Evolutionary conservation across 2,888 invertebrate genomes (phyloP).

Genomic region (Melanotus villosus): DNA sequence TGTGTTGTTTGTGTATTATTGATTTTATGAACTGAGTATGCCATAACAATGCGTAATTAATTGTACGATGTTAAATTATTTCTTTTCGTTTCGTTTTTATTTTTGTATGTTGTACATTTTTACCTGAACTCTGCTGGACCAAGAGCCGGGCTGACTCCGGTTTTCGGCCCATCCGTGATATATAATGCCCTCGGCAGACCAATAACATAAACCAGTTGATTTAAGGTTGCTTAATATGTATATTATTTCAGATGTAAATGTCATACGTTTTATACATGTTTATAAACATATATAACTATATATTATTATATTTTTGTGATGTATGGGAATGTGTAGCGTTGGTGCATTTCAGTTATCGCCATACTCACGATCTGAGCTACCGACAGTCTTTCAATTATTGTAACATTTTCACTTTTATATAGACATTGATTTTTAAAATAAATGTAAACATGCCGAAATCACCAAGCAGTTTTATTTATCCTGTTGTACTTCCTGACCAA

Average conservation of each 20-base stretch:
- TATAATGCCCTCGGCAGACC: constrained; percentile 65
- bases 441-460: constrained; percentile 68
- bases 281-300: constrained; percentile 62
- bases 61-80: constrained; percentile 45
- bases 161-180: constrained; percentile 62
- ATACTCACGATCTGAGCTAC: constrained; percentile 67
- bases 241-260: constrained; percentile 65
- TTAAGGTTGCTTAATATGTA: constrained; percentile 64
- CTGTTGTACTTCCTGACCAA: not conserved
- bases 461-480: constrained; percentile 32
- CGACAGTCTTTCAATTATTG: constrained; percentile 67
- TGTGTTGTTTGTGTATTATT: constrained; percentile 55
- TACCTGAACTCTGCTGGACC: constrained; percentile 67
- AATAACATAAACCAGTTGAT: constrained; percentile 60
- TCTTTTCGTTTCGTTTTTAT: constrained; percentile 53
- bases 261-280: constrained; percentile 67
- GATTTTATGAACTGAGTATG: constrained; percentile 56
- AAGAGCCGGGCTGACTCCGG: constrained; percentile 57
- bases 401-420: constrained; percentile 70
- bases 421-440: constrained; percentile 66
- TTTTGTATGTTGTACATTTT: constrained; percentile 55
- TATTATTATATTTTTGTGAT: constrained; percentile 67
- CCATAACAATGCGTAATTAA: constrained; percentile 51
- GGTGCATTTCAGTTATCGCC: constrained; percentile 54
- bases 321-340: constrained; percentile 59